Evolutionary conservation across 2,888 invertebrate genomes (phyloP).

Genomic region (Willowsia nigromaculata): DNA sequence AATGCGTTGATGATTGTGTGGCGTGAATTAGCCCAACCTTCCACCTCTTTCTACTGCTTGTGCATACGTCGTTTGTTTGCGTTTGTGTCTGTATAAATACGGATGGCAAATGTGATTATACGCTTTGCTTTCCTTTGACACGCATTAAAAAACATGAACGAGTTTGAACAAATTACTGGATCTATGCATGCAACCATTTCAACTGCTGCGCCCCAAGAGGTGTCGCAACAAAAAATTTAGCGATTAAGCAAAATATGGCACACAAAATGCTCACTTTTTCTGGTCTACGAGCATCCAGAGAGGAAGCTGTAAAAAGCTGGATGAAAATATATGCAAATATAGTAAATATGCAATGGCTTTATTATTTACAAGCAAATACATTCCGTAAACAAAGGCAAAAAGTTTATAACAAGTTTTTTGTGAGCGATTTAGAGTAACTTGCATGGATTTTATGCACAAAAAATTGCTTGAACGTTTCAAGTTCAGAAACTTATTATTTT

Average conservation of each 20-base stretch:
- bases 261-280: background rate
- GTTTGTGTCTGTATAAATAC: background rate
- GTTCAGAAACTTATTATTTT: background rate
- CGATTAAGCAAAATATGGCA: background rate
- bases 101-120: conserved; percentile 38
- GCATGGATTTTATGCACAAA: background rate
- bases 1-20: conserved; percentile 59
- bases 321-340: background rate
- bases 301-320: background rate
- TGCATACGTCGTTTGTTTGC: no score
- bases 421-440: background rate
- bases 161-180: conserved; percentile 45
- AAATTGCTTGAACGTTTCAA: background rate
- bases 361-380: background rate
- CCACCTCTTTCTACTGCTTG: no score
- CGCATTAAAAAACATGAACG: conserved; percentile 39
- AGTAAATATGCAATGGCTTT: no score
- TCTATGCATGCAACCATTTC: conserved; percentile 46
- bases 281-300: no score
- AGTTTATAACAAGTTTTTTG: background rate
- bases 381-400: background rate
- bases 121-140: conserved; percentile 51
- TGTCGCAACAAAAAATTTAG: conserved; percentile 36
- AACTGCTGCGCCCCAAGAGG: background rate
- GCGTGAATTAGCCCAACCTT: conserved; percentile 56